phyloP scores from a whole-genome alignment of 2,797 vertebrate species.

The Megalops cyprinoides region DNA sequence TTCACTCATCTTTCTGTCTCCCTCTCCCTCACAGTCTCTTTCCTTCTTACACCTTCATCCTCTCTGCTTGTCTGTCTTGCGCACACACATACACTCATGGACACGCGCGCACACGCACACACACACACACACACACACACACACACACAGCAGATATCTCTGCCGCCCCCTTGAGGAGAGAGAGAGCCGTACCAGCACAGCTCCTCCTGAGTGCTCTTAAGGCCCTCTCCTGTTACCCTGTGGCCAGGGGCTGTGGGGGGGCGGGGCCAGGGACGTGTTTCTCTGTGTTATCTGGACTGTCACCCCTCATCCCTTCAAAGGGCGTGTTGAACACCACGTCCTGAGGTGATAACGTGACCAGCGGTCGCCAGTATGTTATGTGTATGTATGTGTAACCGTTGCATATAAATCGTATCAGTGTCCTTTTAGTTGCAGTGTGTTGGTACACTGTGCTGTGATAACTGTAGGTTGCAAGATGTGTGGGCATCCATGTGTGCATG shows the following conservation, averaged over 20 bases:
- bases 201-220: background rate
- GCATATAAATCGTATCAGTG: no score
- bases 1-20: background rate
- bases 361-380: background rate
- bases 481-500: background rate
- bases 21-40: background rate
- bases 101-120: background rate
- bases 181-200: background rate
- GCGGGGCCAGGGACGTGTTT: background rate
- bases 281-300: background rate
- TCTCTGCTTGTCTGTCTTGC: no score
- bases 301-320: constrained; percentile 5
- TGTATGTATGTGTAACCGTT: no score
- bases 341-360: no score
- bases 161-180: background rate
- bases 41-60: no score
- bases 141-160: background rate
- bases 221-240: background rate
- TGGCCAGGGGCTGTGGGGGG: background rate
- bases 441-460: no score
- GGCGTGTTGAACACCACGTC: no score
- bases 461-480: no score
- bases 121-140: background rate
- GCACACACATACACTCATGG: background rate
- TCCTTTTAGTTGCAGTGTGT: no score